phyloP scores from a whole-genome alignment of 2,113 vertebrate species.

The Sinocyclocheilus anophthalmus region DNA sequence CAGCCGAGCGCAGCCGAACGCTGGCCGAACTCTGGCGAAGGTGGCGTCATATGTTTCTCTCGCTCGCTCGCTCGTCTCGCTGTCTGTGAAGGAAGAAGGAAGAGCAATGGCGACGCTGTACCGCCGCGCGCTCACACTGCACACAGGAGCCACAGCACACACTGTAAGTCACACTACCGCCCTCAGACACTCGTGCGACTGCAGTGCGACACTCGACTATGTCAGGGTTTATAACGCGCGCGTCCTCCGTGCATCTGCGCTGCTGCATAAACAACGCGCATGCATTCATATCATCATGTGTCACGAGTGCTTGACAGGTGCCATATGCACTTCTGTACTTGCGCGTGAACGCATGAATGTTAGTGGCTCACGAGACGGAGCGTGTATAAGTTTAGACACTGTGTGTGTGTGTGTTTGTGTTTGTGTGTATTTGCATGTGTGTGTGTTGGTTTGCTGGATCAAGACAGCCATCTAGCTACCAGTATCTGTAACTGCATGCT shows the following conservation, averaged over 20 bases:
- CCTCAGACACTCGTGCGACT: neutral
- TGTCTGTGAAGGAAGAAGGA: slow-evolving; percentile 87
- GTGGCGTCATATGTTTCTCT: slow-evolving; percentile 83
- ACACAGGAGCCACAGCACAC: slow-evolving; percentile 83
- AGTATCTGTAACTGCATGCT: slow-evolving; percentile 24
- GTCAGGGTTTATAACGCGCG: slow-evolving; percentile 62
- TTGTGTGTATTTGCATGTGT: neutral
- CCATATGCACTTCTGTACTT: neutral
- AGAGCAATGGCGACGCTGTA: slow-evolving; percentile 95
- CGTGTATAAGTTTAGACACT: slow-evolving; percentile 19
- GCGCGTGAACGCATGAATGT: neutral
- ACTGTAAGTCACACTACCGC: slow-evolving; percentile 83
- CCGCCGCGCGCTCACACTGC: slow-evolving; percentile 89
- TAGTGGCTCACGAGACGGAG: neutral
- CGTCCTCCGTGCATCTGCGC: slow-evolving; percentile 69
- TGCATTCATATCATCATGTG: neutral
- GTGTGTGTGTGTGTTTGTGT: neutral
- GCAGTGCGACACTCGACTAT: slow-evolving; percentile 69
- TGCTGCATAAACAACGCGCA: slow-evolving; percentile 70
- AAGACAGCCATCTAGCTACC: slow-evolving; percentile 49
- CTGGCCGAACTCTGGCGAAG: slow-evolving; percentile 77
- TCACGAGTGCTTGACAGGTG: slow-evolving; percentile 41
- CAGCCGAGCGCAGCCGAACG: too few species aligned
- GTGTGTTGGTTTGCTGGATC: neutral
- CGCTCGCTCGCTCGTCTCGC: slow-evolving; percentile 79